Base-by-base conservation (phyloP, 2,888 invertebrate genomes). In the Callyntrura sp. region DNA sequence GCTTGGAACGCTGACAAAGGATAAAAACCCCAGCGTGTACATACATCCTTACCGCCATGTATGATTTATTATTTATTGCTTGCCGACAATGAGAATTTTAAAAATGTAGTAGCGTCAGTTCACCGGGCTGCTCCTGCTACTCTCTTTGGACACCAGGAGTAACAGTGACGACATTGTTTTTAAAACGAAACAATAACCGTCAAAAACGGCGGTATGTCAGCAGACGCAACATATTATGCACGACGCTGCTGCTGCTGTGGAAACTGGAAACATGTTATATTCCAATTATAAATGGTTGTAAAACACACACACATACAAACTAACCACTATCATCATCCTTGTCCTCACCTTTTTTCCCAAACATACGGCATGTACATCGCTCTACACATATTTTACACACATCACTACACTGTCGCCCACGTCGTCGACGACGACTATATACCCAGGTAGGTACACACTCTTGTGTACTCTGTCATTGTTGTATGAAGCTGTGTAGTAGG, bases 1-100 rank as follows among this genome's bases (percentile, higher is more conserved):
- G 35, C 35, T 4, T 35, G 35, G 35, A 2, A 35, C 35, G 20
- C 65, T 43, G 0, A n/a, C 28, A 65, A 23, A 20, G 45, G n/a
- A 73, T n/a, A 14, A 73, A 23, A 45, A 48, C 48, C 23, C n/a
- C 17, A 43, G 17, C 14, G 1, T 4, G 70, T 70, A 70, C 43
- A 43, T 23, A 62, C 25, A 5, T 8, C 8, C 62, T 1, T 23
- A 20, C 23, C 11, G 14, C 28, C 20, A n/a, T 68, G 6, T n/a
- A 35, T 35, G 11, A 35, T 65, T 55, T 73, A 90, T 90, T 90
- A 90, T 90, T 90, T 90, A 90, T 90, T 85, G 70, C 85, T 14
- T 12, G 48, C 81, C 81, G 85, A 70, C 90, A 85, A 81, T 51
- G 57, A 85, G 85, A 90, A 90, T 90, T 90, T 90, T 78, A 85